Evolutionary conservation across 2,888 invertebrate genomes (phyloP).

Genomic region (Unio pictorum): DNA sequence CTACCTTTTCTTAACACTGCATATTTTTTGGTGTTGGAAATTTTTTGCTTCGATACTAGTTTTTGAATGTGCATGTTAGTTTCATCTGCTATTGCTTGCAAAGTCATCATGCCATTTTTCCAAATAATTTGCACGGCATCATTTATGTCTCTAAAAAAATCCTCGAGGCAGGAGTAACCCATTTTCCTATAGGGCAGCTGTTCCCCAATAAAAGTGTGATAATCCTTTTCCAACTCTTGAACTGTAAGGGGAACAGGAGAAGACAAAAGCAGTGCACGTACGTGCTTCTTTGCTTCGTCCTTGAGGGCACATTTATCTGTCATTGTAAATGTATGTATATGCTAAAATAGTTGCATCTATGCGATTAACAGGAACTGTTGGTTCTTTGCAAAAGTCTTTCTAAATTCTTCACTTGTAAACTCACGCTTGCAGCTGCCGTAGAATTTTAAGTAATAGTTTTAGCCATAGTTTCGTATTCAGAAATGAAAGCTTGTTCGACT

Average conservation of each 20-base stretch:
- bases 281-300: slow-evolving; percentile 46
- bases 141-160: slow-evolving; percentile 50
- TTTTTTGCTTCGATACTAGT: slow-evolving; percentile 55
- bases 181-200: slow-evolving; percentile 46
- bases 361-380: too few relatives aligned
- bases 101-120: slow-evolving; percentile 43
- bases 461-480: too few relatives aligned
- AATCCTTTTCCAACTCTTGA: slow-evolving; percentile 50
- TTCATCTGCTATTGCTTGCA: slow-evolving; percentile 48
- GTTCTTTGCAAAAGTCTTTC: not conserved
- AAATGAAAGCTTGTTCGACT: too few relatives aligned
- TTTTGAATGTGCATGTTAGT: slow-evolving; percentile 56
- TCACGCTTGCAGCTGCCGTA: too few relatives aligned
- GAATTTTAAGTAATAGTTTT: too few relatives aligned
- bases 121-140: slow-evolving; percentile 48
- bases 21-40: slow-evolving; percentile 44
- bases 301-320: slow-evolving; percentile 32
- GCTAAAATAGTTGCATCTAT: too few relatives aligned
- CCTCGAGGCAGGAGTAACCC: slow-evolving; percentile 50
- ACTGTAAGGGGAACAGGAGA: slow-evolving; percentile 54
- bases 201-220: slow-evolving; percentile 45
- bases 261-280: slow-evolving; percentile 56
- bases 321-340: slow-evolving; percentile 15
- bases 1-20: slow-evolving; percentile 17
- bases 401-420: too few relatives aligned